A percentile compares a stretch with the other conserved stretches of the same genome.
These are phyloP conservation scores for Drosophila mauritiana DNA, from an alignment of 1,140 invertebrate genomes.

Conservation along the genomic window DNA sequence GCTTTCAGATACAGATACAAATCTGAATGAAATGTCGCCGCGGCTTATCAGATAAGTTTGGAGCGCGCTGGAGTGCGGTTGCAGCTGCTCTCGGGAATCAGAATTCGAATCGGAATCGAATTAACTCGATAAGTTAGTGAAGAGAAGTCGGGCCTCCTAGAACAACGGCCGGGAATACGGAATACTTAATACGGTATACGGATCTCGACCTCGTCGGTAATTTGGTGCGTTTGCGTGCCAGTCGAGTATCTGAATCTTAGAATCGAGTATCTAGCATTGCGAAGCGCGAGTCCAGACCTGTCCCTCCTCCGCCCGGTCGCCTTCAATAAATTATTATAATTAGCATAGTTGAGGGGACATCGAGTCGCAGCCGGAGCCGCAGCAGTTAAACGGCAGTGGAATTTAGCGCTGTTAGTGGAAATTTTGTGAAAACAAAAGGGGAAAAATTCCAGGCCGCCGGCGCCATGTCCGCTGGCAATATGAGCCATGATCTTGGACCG, in stretches of 20 bases:
- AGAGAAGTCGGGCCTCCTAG: slow-evolving; percentile 32
- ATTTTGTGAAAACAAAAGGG: slow-evolving; percentile 69
- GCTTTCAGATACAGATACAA: slow-evolving; percentile 64
- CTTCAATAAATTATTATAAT: slow-evolving; percentile 80
- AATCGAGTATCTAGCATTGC: slow-evolving; percentile 15
- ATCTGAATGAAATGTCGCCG: slow-evolving; percentile 76
- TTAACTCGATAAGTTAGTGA: slow-evolving; percentile 12
- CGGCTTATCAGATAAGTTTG: slow-evolving; percentile 79
- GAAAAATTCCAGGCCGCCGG: slow-evolving; percentile 39
- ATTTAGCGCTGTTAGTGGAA: slow-evolving; percentile 71
- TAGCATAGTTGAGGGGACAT: slow-evolving; percentile 66
- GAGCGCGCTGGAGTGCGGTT: slow-evolving; percentile 75
- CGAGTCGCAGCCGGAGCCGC: slow-evolving; percentile 12
- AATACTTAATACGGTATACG: slow-evolving; percentile 9
- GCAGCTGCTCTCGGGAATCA: slow-evolving; percentile 35
- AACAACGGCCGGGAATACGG: slow-evolving; percentile 18
- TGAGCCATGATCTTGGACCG: slow-evolving; percentile 51
- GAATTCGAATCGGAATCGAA: slow-evolving; percentile 9
- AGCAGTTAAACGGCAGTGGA: slow-evolving; percentile 50
- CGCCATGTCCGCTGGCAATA: slow-evolving; percentile 29
- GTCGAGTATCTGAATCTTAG: slow-evolving; percentile 10
- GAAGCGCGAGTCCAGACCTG: slow-evolving; percentile 18
- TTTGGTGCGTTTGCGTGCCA: slow-evolving; percentile 69
- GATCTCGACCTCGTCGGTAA: slow-evolving; percentile 43
- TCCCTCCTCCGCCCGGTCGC: slow-evolving; percentile 29